Evolutionary conservation across 2,113 vertebrate genomes (phyloP).

Genomic region (Mobula hypostoma): DNA sequence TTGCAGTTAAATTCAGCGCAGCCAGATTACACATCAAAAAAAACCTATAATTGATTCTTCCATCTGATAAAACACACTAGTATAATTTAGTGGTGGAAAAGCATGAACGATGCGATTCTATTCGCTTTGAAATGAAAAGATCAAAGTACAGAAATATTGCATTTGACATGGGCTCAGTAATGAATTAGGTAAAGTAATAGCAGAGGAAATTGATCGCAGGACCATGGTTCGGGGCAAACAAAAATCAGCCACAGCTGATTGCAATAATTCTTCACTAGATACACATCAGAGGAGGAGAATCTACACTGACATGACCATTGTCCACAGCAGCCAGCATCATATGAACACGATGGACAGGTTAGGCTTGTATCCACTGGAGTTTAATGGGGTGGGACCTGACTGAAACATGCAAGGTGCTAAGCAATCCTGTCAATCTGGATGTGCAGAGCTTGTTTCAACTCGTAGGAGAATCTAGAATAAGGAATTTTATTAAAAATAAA

Average conservation of each 20-base stretch:
- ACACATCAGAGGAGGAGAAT: neutral
- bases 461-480: no score
- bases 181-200: neutral
- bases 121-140: neutral
- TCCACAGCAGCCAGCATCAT: neutral
- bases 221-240: neutral
- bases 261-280: neutral
- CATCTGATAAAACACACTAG: no score
- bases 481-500: no score
- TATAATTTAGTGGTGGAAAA: neutral
- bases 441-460: no score
- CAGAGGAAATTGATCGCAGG: neutral
- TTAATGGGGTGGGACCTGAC: no score
- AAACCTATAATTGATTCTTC: no score
- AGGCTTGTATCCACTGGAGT: no score
- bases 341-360: neutral
- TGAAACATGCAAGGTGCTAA: no score
- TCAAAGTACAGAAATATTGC: neutral
- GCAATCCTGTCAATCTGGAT: no score
- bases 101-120: neutral
- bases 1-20: neutral
- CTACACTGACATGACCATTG: neutral
- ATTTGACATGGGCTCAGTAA: neutral
- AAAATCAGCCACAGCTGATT: neutral
- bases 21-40: neutral